These are phyloP conservation scores for Odontothrips loti DNA, from an alignment of 2,888 invertebrate species.

Conservation along the genomic window DNA sequence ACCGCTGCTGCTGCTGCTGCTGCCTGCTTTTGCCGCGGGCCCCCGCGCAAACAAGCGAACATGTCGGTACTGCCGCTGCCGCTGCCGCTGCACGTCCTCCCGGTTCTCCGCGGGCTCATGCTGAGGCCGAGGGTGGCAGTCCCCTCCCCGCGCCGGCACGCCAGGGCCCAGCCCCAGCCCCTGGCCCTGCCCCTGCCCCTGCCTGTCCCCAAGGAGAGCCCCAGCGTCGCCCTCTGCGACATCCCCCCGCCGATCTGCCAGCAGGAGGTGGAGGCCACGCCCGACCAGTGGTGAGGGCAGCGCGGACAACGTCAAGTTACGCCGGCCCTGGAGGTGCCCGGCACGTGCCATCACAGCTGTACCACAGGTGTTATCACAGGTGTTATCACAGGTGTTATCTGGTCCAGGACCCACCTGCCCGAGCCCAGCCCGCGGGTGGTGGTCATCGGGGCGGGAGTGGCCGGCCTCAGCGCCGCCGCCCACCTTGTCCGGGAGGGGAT, in stretches of 20 bases:
- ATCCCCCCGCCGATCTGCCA: neutral
- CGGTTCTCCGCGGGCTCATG: too few relatives aligned
- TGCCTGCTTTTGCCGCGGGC: too few relatives aligned
- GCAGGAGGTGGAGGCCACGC: neutral
- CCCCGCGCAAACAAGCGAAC: too few relatives aligned
- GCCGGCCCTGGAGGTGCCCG: too few relatives aligned
- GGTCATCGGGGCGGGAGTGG: conserved; percentile 14
- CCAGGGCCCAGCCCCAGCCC: too few relatives aligned
- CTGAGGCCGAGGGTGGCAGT: neutral
- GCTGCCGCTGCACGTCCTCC: neutral
- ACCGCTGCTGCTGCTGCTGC: neutral
- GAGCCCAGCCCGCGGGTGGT: neutral
- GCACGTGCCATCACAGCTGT: neutral
- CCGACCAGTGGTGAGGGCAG: neutral
- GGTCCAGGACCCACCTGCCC: too few relatives aligned
- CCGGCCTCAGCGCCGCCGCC: neutral
- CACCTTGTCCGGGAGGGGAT: neutral
- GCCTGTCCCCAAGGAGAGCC: too few relatives aligned
- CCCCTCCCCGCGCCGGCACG: neutral
- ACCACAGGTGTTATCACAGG: too few relatives aligned
- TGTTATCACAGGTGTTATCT: too few relatives aligned
- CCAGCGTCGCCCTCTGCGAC: neutral
- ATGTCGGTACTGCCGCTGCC: too few relatives aligned
- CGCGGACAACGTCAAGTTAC: too few relatives aligned
- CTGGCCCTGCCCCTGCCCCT: neutral